Evolutionary conservation across 2,113 vertebrate genomes (phyloP), one percentile per base, ranked within the genome.

Genomic region (Cebus imitator): DNA sequence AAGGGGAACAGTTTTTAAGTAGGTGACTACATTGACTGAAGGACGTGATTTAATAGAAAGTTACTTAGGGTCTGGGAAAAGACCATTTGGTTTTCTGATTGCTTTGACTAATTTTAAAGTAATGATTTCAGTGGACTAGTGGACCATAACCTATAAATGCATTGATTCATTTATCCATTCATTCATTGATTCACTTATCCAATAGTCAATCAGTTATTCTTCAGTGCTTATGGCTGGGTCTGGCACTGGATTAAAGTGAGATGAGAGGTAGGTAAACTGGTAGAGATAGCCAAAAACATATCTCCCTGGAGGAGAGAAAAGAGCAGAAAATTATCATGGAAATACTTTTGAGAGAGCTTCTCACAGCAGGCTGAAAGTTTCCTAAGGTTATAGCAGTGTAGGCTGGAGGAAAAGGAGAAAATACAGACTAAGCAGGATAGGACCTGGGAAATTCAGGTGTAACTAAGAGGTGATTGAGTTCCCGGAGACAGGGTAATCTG

Each of bases 61-160:
- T 92, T 84, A 89, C 91, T 76, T 91, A 85, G 30, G 30, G 14
- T n/a, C 12, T 95, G 12, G 73, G 40, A 70, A 86, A 97, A 83
- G 4, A 1, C 27, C 12, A 50, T 83, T 90, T 21, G 1, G 18
- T 84, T 94, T 97, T 92, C 37, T 93, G 16, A 78, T 66, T 73
- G 32, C 40, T 73, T 88, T 88, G 50, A 75, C 79, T 55, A 88
- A n/a, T 81, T 76, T 76, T 85, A 85, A 93, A 93, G 64, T 6
- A 79, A 90, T 4, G 50, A 84, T 96, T 87, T 87, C 50, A 68
- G 23, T 85, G 2, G 73, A 50, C 3, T 52, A 8, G 10, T 73
- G n/a, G 16, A 72, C 37, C 20, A 94, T 82, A 82, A 50, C 2
- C 52, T 73, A 35, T 52, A 23, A 50, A 81, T 76, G 70, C 14